Conservation (phyloP, 1,140 invertebrate species). For the Meloidogyne floridensis region DNA sequence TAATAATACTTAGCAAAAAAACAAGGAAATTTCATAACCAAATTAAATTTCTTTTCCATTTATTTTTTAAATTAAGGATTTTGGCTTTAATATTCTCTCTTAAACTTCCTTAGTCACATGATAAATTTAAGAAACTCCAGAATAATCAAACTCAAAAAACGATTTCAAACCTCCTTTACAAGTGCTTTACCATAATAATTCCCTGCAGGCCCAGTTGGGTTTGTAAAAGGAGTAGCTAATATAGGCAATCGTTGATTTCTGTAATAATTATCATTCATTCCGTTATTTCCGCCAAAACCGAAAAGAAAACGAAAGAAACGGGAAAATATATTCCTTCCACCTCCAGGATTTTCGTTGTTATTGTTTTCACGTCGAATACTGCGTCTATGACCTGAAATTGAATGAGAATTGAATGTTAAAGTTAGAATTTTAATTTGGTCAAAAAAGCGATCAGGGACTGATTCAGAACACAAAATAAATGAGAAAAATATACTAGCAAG, state of each 20-base stretch:
- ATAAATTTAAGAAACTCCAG: neutral
- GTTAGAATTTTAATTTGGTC: too few species aligned
- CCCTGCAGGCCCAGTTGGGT: neutral
- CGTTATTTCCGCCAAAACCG: neutral
- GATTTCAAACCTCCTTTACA: neutral
- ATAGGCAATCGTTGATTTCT: neutral
- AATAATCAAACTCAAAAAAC: neutral
- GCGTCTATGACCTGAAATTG: neutral
- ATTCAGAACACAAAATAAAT: too few species aligned
- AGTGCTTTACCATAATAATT: neutral
- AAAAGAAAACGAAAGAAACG: neutral
- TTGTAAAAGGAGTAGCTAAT: neutral
- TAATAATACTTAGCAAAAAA: too few species aligned
- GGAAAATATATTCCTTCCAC: neutral
- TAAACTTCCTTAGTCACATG: too few species aligned
- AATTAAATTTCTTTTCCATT: too few species aligned
- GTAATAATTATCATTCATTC: neutral
- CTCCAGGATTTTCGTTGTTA: neutral
- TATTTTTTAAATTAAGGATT: too few species aligned
- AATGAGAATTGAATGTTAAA: neutral
- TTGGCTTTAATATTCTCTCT: too few species aligned
- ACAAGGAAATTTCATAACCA: too few species aligned
- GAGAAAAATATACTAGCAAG: too few species aligned
- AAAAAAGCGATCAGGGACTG: too few species aligned
- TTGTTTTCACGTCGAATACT: neutral